Base-by-base conservation (phyloP, 2,113 vertebrate genomes). In the Brachyhypopomus gauderio region DNA sequence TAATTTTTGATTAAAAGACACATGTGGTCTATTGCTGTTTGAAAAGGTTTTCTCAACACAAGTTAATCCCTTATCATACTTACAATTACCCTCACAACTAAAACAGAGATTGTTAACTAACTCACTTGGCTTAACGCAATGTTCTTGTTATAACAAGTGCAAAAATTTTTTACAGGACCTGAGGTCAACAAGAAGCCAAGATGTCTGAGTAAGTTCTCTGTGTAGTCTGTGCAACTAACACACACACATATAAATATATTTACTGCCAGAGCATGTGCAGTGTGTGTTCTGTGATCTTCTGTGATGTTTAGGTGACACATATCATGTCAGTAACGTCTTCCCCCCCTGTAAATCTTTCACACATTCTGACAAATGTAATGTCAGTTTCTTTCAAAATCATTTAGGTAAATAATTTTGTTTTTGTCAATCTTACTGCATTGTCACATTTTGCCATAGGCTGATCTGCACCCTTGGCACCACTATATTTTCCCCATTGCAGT, bases 181-280 rank as follows among this genome's bases (percentile, higher is more conserved):
- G 59, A 78, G 41, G 3, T 11, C 38, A 79, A 66, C 41, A 84
- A 69, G 23, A 45, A 41, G 48, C 20, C 78, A 82, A 78, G 72
- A 79, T 82, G 82, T 75, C 78, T 38, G 82, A 84, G 82, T 84
- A 79, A 86, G 85, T 84, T 52, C 45, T 52, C 45, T 5, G 23
- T 23, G 0, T 23, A 17, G 36, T 38, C 4, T 38, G 25, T 64
- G 59, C 72, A 2, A 14, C 30, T 69, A 22, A 63, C 23, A 23
- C n/a, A n/a, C n/a, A n/a, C n/a, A n/a, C n/a, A 30, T 30, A 30
- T 30, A 30, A 30, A 30, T 30, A 30, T 30, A 30, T 30, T 12
- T 45, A 52, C 45, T 52, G 12, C 12, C 9, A 52, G 45, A 3
- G 12, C 12, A 14, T 52, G 1, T 14, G 45, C 45, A 14, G 45